These are phyloP conservation scores for Cinara cedri DNA, from an alignment of 2,888 invertebrate genomes.

Conservation along the genomic window DNA sequence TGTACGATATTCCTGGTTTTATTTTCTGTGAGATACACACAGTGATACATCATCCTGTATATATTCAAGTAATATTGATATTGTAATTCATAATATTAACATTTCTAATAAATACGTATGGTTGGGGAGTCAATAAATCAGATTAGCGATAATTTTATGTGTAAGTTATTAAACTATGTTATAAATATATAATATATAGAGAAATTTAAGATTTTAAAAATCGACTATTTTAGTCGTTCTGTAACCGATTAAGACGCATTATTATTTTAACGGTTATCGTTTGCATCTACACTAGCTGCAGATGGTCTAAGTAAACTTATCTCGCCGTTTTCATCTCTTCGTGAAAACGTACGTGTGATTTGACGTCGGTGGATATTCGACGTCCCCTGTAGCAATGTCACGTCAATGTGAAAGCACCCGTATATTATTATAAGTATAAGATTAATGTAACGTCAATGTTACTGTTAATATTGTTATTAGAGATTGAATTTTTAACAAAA, in stretches of 20 bases:
- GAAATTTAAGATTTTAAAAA: neutral
- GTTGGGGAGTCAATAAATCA: too few relatives aligned
- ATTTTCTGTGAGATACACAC: too few relatives aligned
- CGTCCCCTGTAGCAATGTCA: too few relatives aligned
- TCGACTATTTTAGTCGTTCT: too few relatives aligned
- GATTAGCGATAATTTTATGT: too few relatives aligned
- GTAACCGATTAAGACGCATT: slow-evolving; percentile 8
- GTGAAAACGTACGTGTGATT: neutral
- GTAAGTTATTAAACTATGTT: too few relatives aligned
- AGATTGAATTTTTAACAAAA: neutral
- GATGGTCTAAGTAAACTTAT: neutral
- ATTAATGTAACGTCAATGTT: slow-evolving; percentile 28
- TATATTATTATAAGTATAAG: neutral
- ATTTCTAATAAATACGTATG: too few relatives aligned
- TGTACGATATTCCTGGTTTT: too few relatives aligned
- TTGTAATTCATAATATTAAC: too few relatives aligned
- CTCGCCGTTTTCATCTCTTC: slow-evolving; percentile 23
- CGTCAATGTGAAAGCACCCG: slow-evolving; percentile 22
- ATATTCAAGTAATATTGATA: too few relatives aligned
- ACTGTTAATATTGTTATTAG: neutral
- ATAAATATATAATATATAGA: too few relatives aligned
- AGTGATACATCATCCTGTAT: too few relatives aligned
- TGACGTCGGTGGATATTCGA: neutral
- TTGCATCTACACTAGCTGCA: neutral
- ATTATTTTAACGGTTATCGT: slow-evolving; percentile 7